Conservation (phyloP, 2,113 vertebrate species). For the Balaeniceps rex region DNA sequence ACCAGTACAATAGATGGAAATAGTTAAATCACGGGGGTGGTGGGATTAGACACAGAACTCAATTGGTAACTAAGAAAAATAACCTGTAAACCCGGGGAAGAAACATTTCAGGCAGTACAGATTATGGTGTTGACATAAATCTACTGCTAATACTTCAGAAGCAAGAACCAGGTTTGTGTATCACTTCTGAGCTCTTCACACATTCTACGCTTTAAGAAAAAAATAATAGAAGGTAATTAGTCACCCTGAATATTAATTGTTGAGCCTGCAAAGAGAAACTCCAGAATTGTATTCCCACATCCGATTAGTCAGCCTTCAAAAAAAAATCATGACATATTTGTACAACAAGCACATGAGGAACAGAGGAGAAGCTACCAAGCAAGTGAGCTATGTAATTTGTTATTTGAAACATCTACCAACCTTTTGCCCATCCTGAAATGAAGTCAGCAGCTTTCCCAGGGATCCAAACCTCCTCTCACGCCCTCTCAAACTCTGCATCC, state of each 20-base stretch:
- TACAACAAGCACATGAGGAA: neutral
- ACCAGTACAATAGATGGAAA: neutral
- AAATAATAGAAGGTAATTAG: neutral
- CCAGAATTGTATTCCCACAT: neutral
- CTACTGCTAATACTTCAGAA: neutral
- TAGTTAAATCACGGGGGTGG: neutral
- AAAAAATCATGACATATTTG: neutral
- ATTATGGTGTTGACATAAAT: neutral
- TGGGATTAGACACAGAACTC: neutral
- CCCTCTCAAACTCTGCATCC: neutral
- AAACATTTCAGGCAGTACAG: neutral
- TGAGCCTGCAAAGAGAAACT: neutral
- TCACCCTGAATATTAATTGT: neutral
- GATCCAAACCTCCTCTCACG: neutral
- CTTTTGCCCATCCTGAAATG: neutral
- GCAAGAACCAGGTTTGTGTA: neutral
- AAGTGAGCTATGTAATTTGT: accelerated
- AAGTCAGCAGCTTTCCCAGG: neutral
- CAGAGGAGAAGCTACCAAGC: neutral
- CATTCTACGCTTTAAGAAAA: neutral
- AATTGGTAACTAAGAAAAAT: neutral
- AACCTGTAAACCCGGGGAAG: neutral
- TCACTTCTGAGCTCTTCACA: neutral
- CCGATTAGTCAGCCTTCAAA: neutral
- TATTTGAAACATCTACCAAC: neutral